phyloP scores from a whole-genome alignment of 2,113 vertebrate genomes.

The human region GRCh38 chr18:3087001-3087500 shows the following conservation, averaged over 20 bases:
- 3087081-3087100: neutral
- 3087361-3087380: neutral
- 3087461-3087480: neutral
- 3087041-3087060: neutral
- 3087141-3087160: neutral
- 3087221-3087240: neutral
- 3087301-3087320: neutral
- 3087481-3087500: neutral
- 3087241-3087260: neutral
- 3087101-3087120: neutral
- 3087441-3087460: neutral
- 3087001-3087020: neutral
- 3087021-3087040: neutral
- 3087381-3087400: neutral
- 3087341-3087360: neutral
- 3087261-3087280: neutral
- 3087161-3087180: neutral
- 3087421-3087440: neutral
- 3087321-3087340: neutral
- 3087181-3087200: neutral
- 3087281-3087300: neutral
- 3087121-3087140: neutral
- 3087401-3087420: too few relatives aligned
- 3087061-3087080: neutral
- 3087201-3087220: neutral